Conservation (phyloP, 1,140 invertebrate species). For the Panulirus ornatus region DNA sequence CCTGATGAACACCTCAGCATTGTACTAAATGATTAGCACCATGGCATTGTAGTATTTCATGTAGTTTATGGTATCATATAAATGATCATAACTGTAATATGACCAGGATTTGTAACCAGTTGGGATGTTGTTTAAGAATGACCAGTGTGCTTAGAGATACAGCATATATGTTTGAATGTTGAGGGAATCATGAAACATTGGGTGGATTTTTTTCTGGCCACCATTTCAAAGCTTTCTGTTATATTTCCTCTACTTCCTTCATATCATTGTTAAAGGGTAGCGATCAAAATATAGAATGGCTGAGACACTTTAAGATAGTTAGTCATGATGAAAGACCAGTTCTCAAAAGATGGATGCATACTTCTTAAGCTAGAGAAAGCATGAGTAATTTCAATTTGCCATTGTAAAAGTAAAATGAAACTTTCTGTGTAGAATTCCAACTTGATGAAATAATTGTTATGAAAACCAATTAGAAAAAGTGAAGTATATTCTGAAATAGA, state of each 20-base stretch:
- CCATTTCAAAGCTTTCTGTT: constrained; percentile 35
- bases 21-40: not conserved
- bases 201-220: constrained; percentile 58
- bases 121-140: not conserved
- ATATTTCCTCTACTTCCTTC: constrained; percentile 31
- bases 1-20: not conserved
- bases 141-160: not conserved
- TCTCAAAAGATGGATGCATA: not conserved
- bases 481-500: not conserved
- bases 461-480: not conserved
- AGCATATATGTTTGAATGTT: not conserved
- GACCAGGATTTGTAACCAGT: not conserved
- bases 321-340: not conserved
- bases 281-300: constrained; percentile 69
- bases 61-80: not conserved
- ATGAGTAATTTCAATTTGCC: not conserved
- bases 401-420: not conserved
- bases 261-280: constrained; percentile 45
- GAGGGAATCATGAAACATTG: constrained; percentile 40
- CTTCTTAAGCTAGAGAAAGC: not conserved
- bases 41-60: not conserved
- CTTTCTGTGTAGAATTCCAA: not conserved
- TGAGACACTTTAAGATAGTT: constrained; percentile 11
- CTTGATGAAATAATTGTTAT: too few relatives aligned
- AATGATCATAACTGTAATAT: not conserved